Percentiles rank a stretch among this genome's conserved stretches.
These are phyloP conservation scores for Phragmatobia fuliginosa DNA, from an alignment of 2,888 invertebrate species.

Conservation along the genomic window DNA sequence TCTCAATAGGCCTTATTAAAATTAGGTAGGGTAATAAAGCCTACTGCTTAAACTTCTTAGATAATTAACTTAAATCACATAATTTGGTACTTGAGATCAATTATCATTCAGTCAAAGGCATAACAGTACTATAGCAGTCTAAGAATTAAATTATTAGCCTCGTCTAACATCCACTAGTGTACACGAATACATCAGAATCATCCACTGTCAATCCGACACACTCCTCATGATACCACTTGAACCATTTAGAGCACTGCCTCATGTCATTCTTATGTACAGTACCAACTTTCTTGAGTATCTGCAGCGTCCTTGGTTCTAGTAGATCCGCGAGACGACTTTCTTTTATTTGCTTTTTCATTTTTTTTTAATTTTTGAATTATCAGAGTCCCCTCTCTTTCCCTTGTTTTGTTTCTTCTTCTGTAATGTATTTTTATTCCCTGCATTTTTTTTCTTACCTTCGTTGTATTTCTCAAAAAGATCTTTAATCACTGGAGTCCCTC, in stretches of 20 bases:
- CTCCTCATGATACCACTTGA: constrained; percentile 31
- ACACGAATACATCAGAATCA: constrained; percentile 25
- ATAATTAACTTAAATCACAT: too few species aligned
- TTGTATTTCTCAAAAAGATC: constrained; percentile 9
- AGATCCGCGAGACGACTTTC: too few species aligned
- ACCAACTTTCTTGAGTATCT: constrained; percentile 23
- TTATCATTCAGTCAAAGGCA: too few species aligned
- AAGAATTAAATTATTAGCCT: too few species aligned
- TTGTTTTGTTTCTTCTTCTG: too few species aligned
- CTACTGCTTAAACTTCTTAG: constrained; percentile 23
- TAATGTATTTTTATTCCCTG: too few species aligned
- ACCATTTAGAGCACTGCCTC: constrained; percentile 16
- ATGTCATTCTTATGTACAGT: constrained; percentile 25
- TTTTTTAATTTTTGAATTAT: too few species aligned
- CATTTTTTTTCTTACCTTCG: neutral
- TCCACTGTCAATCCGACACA: constrained; percentile 23
- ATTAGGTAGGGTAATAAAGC: constrained; percentile 27
- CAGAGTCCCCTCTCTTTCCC: too few species aligned
- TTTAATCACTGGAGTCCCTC: constrained; percentile 2
- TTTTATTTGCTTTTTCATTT: constrained; percentile 21
- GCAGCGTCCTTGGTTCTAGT: too few species aligned
- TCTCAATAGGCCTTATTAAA: too few species aligned
- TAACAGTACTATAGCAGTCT: too few species aligned
- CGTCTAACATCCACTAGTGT: constrained; percentile 14
- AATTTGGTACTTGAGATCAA: too few species aligned